Conservation (phyloP, 2,888 invertebrate genomes). For the Agelastica alni region DNA sequence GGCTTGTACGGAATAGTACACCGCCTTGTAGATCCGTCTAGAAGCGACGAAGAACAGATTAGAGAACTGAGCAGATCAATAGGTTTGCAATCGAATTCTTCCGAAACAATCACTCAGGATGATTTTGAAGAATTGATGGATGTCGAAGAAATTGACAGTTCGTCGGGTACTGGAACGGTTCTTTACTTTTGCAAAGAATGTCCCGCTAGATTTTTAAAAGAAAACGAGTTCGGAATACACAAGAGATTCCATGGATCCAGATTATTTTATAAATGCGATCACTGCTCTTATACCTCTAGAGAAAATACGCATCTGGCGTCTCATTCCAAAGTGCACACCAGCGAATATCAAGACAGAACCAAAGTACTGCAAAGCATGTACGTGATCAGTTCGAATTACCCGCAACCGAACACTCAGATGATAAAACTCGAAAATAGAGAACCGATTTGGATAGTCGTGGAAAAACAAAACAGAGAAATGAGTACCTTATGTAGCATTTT, state of each 20-base stretch:
- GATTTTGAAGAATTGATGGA: constrained; percentile 31
- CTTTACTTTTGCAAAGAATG: constrained; percentile 80
- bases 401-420: constrained; percentile 63
- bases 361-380: constrained; percentile 70
- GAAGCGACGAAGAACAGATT: constrained; percentile 71
- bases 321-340: constrained; percentile 74
- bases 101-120: constrained; percentile 9
- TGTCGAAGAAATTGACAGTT: constrained; percentile 38
- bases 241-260: constrained; percentile 69
- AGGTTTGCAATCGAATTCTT: constrained; percentile 14
- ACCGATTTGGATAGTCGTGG: constrained; percentile 58
- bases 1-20: constrained; percentile 73
- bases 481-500: constrained; percentile 39
- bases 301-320: constrained; percentile 70
- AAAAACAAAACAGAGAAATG: constrained; percentile 38
- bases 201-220: constrained; percentile 80
- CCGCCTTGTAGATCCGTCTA: constrained; percentile 68
- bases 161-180: constrained; percentile 49
- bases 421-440: constrained; percentile 54
- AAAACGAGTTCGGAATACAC: constrained; percentile 75
- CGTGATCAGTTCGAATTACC: constrained; percentile 66
- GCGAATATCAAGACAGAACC: constrained; percentile 78
- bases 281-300: constrained; percentile 76
- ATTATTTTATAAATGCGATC: constrained; percentile 70
- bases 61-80: constrained; percentile 52